Percentiles rank a stretch among this genome's conserved stretches.
Conservation (phyloP, 2,113 vertebrate genomes). For the Pseudorasbora parva region DNA sequence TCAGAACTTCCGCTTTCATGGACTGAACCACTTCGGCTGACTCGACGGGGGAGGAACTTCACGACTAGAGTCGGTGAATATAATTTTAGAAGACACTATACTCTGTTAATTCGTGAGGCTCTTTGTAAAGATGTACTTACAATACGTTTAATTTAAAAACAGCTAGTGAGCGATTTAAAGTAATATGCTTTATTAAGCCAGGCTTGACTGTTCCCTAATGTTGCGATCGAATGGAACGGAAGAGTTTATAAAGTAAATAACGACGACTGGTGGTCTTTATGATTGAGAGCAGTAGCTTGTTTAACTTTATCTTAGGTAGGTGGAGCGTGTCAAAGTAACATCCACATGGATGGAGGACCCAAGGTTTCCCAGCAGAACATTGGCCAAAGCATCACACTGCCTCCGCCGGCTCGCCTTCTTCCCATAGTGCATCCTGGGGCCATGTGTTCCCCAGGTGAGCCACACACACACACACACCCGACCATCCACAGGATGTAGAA, state of each 20-base stretch:
- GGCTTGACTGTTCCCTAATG: neutral
- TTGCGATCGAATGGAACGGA: neutral
- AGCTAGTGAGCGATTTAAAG: no score
- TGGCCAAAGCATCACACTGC: no score
- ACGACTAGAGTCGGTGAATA: neutral
- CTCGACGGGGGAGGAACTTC: neutral
- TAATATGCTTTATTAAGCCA: no score
- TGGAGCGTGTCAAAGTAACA: no score
- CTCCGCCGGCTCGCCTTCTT: no score
- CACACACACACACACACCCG: no score
- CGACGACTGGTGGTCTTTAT: neutral
- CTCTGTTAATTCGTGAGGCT: neutral
- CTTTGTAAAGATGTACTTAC: fast-evolving
- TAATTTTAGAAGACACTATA: neutral
- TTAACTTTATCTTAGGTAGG: neutral
- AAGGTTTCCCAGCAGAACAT: no score
- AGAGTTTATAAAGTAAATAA: neutral
- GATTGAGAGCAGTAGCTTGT: neutral
- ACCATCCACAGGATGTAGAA: no score
- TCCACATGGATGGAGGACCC: no score
- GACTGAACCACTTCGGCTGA: neutral
- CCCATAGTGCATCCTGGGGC: no score
- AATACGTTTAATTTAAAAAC: neutral
- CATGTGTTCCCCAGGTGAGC: no score
- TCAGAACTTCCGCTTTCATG: conserved; percentile 24